Evolutionary conservation across 1,140 invertebrate genomes (phyloP).

Genomic region (Drosophila arawakana): DNA sequence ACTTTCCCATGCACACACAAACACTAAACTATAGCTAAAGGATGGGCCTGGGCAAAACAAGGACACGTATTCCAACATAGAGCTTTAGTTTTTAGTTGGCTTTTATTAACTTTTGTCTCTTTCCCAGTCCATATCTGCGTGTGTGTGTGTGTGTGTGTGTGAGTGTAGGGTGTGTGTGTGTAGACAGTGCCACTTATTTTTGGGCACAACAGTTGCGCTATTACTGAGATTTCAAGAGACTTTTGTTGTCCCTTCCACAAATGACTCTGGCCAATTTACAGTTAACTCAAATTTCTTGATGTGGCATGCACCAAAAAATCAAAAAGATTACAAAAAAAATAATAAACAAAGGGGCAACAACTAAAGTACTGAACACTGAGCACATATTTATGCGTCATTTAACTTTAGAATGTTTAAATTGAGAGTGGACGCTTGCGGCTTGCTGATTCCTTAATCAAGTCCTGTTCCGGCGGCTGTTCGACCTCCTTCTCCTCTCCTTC

Average conservation of each 20-base stretch:
- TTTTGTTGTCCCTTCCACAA: slow-evolving; percentile 20
- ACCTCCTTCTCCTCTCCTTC: background rate
- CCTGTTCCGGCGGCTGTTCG: background rate
- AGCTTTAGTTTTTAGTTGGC: slow-evolving; percentile 81
- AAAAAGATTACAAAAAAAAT: no score
- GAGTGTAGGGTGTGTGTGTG: slow-evolving; percentile 4
- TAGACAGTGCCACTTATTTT: slow-evolving; percentile 69
- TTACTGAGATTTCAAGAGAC: slow-evolving; percentile 69
- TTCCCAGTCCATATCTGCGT: slow-evolving; percentile 3
- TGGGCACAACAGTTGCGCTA: slow-evolving; percentile 75
- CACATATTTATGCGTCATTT: slow-evolving; percentile 55
- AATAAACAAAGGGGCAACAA: slow-evolving; percentile 12
- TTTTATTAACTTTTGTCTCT: slow-evolving; percentile 80
- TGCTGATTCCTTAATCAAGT: slow-evolving; percentile 3
- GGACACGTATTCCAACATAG: slow-evolving; percentile 62
- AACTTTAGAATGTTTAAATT: slow-evolving; percentile 43
- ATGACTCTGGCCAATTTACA: slow-evolving; percentile 63
- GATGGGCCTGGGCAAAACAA: slow-evolving; percentile 57
- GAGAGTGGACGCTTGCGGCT: background rate
- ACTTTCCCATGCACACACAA: slow-evolving; percentile 54
- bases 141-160: slow-evolving; percentile 26
- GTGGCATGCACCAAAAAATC: background rate
- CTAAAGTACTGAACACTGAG: slow-evolving; percentile 12
- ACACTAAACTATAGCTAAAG: slow-evolving; percentile 19
- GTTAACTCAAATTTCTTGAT: slow-evolving; percentile 55